Evolutionary conservation across 2,113 vertebrate species (phyloP).

Genomic region (Aplodontia rufa): DNA sequence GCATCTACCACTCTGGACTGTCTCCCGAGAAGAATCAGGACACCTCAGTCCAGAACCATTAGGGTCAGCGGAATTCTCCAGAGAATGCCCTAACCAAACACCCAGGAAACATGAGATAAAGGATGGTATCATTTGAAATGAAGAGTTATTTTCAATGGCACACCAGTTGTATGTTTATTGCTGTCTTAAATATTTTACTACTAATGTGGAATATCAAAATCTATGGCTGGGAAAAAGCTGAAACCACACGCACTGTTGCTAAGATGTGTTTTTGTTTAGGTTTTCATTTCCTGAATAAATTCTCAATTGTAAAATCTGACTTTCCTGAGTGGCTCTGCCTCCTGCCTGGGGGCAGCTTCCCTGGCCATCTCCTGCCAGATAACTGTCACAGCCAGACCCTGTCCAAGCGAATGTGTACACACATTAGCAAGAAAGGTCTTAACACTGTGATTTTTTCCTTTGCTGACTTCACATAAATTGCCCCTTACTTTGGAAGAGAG

Average conservation of each 20-base stretch:
- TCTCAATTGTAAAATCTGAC: neutral
- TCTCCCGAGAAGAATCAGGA: too few species aligned
- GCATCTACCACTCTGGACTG: fast-evolving
- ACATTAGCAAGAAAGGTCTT: neutral
- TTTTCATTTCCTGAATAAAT: neutral
- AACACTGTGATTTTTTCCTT: neutral
- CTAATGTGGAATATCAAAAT: neutral
- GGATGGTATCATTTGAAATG: neutral
- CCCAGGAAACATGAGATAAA: neutral
- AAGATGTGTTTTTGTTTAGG: neutral
- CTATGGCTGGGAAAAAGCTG: neutral
- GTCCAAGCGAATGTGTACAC: neutral
- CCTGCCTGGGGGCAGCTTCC: neutral
- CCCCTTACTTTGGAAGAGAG: neutral
- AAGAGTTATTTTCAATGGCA: neutral
- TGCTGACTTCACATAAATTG: neutral
- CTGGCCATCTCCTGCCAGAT: neutral
- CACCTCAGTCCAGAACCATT: neutral
- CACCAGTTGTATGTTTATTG: neutral
- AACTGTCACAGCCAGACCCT: neutral
- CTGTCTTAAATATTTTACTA: neutral
- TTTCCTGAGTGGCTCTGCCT: neutral
- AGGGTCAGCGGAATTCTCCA: neutral
- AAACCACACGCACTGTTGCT: neutral
- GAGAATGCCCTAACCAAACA: neutral